A percentile compares a stretch with the other conserved stretches of the same genome.
phyloP scores from a whole-genome alignment of 2,113 vertebrate species.

The Chelonoidis abingdonii region DNA sequence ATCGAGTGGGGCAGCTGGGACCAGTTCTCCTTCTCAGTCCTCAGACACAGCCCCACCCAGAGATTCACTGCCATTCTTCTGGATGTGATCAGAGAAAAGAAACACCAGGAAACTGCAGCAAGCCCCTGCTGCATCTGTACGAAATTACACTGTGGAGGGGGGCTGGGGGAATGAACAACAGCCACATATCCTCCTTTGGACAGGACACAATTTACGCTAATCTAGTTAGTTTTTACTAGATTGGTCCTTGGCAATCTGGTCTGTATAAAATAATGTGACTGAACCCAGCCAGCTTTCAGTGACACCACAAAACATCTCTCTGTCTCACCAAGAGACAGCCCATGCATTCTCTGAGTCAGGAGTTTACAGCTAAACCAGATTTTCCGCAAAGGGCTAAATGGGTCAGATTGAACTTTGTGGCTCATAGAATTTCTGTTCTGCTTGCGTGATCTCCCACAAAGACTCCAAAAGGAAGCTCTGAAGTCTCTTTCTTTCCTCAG shows the following conservation, averaged over 20 bases:
- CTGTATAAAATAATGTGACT: not conserved
- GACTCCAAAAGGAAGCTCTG: rapidly evolving
- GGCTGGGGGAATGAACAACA: conserved; percentile 53
- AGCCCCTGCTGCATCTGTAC: not conserved
- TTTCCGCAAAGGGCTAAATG: not conserved
- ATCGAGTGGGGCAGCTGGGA: not conserved
- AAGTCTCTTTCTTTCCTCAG: not conserved
- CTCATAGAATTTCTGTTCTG: rapidly evolving
- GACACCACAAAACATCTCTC: not conserved
- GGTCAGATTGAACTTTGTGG: not conserved
- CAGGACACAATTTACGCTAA: conserved; percentile 24
- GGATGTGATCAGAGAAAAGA: not conserved
- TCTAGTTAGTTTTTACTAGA: not conserved
- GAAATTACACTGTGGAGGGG: conserved; percentile 44
- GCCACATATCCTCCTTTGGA: conserved; percentile 7
- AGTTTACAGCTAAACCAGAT: not conserved
- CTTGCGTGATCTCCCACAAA: not conserved
- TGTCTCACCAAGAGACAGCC: not conserved
- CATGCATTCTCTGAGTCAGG: not conserved
- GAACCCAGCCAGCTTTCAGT: rapidly evolving
- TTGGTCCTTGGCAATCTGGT: rapidly evolving
- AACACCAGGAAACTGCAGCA: not conserved
- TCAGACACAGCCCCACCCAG: rapidly evolving
- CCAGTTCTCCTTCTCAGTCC: not conserved
- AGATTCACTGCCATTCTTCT: rapidly evolving